Evolutionary conservation across 2,888 invertebrate species (phyloP).

Genomic region (Sphinx pinastri): DNA sequence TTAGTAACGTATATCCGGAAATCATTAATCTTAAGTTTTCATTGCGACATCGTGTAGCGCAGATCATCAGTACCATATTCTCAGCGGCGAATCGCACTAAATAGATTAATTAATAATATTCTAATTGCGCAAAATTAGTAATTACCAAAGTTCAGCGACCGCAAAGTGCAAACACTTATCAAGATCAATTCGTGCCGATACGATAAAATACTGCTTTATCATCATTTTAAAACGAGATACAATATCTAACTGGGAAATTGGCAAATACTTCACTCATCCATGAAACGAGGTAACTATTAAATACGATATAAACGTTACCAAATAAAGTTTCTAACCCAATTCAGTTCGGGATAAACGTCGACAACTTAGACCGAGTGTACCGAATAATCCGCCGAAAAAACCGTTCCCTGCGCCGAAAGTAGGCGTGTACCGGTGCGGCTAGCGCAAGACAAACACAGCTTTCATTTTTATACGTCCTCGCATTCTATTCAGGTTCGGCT

Average conservation of each 20-base stretch:
- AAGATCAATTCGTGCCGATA: conserved; percentile 6
- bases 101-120: conserved; percentile 2
- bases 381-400: conserved; percentile 18
- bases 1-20: conserved; percentile 43
- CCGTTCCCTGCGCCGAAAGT: conserved; percentile 19
- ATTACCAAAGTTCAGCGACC: conserved; percentile 1
- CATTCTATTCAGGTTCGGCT: conserved; percentile 80
- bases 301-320: background rate
- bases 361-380: background rate
- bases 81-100: background rate
- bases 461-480: conserved; percentile 83
- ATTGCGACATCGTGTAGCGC: conserved; percentile 34
- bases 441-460: conserved; percentile 62
- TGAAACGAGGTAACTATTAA: background rate
- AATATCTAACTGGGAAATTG: background rate
- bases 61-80: background rate
- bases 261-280: background rate
- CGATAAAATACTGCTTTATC: background rate
- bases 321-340: background rate
- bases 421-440: conserved; percentile 32
- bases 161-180: background rate
- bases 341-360: background rate
- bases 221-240: background rate
- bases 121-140: conserved; percentile 17
- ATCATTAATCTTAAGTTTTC: conserved; percentile 58